Evolutionary conservation across 2,888 invertebrate genomes (phyloP).

Genomic region (Sericinus montela): DNA sequence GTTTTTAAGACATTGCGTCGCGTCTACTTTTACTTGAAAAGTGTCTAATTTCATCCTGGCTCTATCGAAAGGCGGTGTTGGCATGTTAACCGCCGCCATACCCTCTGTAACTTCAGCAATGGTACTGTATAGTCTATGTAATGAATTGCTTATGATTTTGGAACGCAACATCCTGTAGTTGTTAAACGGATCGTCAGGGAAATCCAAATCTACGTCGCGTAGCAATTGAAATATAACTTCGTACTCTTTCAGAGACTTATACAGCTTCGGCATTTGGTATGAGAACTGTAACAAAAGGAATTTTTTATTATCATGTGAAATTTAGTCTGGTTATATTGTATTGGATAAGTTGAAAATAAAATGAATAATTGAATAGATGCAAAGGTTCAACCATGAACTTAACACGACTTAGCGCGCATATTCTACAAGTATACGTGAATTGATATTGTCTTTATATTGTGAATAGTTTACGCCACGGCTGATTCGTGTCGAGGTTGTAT

Average conservation of each 20-base stretch:
- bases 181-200: constrained; percentile 62
- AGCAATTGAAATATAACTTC: constrained; percentile 58
- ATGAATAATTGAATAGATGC: not conserved
- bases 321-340: constrained; percentile 5
- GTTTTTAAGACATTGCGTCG: constrained; percentile 76
- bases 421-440: constrained; percentile 21
- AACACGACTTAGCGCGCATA: constrained; percentile 15
- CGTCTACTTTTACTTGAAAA: constrained; percentile 61
- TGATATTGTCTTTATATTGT: constrained; percentile 34
- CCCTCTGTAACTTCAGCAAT: constrained; percentile 73
- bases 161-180: constrained; percentile 60
- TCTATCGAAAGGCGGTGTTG: constrained; percentile 49
- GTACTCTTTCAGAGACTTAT: constrained; percentile 65
- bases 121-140: constrained; percentile 75
- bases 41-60: constrained; percentile 55
- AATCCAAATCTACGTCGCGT: constrained; percentile 50
- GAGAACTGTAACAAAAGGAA: constrained; percentile 76
- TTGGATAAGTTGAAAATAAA: not conserved
- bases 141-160: constrained; percentile 55
- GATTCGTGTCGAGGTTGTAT: constrained; percentile 72
- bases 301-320: constrained; percentile 31
- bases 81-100: constrained; percentile 57
- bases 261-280: constrained; percentile 77
- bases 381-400: constrained; percentile 18
- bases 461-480: constrained; percentile 61